phyloP scores from a whole-genome alignment of 2,113 vertebrate genomes.

The Engraulis encrasicolus region DNA sequence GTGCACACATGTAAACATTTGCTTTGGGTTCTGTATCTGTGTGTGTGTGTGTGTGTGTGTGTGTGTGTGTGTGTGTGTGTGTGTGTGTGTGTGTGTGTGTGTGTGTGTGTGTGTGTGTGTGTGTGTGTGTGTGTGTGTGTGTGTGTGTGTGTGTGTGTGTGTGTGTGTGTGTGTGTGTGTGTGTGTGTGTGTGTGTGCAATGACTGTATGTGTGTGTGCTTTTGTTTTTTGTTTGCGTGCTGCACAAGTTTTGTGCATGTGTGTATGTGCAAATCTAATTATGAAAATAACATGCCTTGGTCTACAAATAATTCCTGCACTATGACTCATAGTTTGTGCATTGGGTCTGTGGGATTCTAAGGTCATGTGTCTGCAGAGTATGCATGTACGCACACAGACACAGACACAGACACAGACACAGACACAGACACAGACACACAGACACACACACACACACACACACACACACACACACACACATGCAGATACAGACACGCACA shows the following conservation, averaged over 20 bases:
- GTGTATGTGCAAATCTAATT: constrained; percentile 6
- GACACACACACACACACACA: no score
- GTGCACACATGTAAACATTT: no score
- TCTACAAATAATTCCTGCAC: constrained; percentile 5
- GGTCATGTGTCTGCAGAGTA: background rate
- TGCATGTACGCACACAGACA: no score
- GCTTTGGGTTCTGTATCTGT: no score
- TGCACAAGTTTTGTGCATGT: constrained; percentile 25
- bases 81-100: background rate
- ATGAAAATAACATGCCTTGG: constrained; percentile 1
- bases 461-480: no score
- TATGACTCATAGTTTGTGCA: background rate
- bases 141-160: constrained; percentile 7
- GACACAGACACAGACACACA: no score
- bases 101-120: background rate
- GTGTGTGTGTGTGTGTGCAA: background rate
- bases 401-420: no score
- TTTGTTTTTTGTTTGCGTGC: background rate
- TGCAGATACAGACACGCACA: no score
- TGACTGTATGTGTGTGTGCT: background rate
- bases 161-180: background rate
- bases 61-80: background rate
- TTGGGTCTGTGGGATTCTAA: background rate
- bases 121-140: background rate
- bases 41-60: no score